Evolutionary conservation across 2,888 invertebrate species (phyloP).

Genomic region (Dusona sp.): DNA sequence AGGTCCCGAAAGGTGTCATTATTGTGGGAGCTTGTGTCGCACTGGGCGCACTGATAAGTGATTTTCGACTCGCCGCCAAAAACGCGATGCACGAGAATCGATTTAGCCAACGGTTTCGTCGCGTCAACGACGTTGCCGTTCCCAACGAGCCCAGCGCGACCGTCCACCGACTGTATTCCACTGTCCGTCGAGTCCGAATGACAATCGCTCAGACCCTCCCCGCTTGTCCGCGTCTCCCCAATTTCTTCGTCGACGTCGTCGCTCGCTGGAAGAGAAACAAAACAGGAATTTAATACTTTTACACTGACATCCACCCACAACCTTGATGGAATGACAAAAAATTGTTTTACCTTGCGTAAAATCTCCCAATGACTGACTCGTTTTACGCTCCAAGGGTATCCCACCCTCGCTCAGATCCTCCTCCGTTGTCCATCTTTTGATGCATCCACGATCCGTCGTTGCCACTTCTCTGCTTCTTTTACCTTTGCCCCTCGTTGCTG

Average conservation of each 20-base stretch:
- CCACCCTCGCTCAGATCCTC: slow-evolving; percentile 82
- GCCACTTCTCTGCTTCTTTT: slow-evolving; percentile 71
- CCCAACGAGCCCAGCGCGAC: slow-evolving; percentile 73
- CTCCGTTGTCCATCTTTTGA: slow-evolving; percentile 83
- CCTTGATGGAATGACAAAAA: neutral
- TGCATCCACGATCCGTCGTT: slow-evolving; percentile 73
- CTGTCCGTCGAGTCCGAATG: slow-evolving; percentile 84
- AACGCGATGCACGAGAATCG: slow-evolving; percentile 88
- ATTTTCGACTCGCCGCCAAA: slow-evolving; percentile 92
- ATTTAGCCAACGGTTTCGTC: slow-evolving; percentile 74
- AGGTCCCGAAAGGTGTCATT: slow-evolving; percentile 93
- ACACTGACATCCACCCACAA: neutral
- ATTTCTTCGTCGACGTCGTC: slow-evolving; percentile 77
- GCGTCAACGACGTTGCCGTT: slow-evolving; percentile 67
- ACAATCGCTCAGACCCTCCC: slow-evolving; percentile 78
- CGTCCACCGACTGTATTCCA: slow-evolving; percentile 84
- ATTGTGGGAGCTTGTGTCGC: slow-evolving; percentile 90
- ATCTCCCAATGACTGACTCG: slow-evolving; percentile 81
- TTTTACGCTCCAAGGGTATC: slow-evolving; percentile 79
- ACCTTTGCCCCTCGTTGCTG: slow-evolving; percentile 74
- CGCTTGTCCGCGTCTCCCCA: slow-evolving; percentile 76
- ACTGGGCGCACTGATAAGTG: slow-evolving; percentile 90
- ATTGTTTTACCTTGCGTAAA: slow-evolving; percentile 79
- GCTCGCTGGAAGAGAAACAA: slow-evolving; percentile 69
- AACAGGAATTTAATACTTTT: neutral